Conservation (phyloP, 2,888 invertebrate species). For the Tiliacea citrago region DNA sequence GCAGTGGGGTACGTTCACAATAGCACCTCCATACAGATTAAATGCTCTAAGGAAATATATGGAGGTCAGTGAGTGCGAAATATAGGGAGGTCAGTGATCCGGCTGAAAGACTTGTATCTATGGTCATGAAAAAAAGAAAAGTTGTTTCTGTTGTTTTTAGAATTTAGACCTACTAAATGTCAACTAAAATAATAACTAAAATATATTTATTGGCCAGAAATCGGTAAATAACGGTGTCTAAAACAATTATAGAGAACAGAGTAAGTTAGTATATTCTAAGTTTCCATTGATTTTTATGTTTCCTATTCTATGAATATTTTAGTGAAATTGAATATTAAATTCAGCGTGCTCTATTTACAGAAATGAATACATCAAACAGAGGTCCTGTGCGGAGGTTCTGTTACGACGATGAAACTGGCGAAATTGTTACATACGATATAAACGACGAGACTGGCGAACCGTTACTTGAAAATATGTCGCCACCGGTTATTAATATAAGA, state of each 20-base stretch:
- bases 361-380: constrained; percentile 49
- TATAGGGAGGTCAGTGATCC: too few relatives aligned
- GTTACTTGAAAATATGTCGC: constrained; percentile 53
- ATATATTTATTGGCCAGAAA: not conserved
- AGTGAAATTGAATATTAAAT: constrained; percentile 32
- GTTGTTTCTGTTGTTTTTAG: too few relatives aligned
- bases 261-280: constrained; percentile 16
- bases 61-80: too few relatives aligned
- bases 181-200: not conserved
- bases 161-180: too few relatives aligned
- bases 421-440: constrained; percentile 82
- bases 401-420: constrained; percentile 90
- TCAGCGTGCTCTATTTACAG: constrained; percentile 59
- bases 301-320: constrained; percentile 41
- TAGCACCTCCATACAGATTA: too few relatives aligned
- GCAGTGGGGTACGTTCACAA: too few relatives aligned
- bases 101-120: too few relatives aligned
- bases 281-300: constrained; percentile 7
- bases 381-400: constrained; percentile 72
- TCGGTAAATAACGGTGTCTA: not conserved
- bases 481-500: constrained; percentile 40
- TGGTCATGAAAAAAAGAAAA: too few relatives aligned
- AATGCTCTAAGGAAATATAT: too few relatives aligned
- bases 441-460: constrained; percentile 90
- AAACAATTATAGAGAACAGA: not conserved